Base-by-base conservation (phyloP, 30 jellyfish, hydroid and myxozoan species). In the Pseudorhiza aurosa region DNA sequence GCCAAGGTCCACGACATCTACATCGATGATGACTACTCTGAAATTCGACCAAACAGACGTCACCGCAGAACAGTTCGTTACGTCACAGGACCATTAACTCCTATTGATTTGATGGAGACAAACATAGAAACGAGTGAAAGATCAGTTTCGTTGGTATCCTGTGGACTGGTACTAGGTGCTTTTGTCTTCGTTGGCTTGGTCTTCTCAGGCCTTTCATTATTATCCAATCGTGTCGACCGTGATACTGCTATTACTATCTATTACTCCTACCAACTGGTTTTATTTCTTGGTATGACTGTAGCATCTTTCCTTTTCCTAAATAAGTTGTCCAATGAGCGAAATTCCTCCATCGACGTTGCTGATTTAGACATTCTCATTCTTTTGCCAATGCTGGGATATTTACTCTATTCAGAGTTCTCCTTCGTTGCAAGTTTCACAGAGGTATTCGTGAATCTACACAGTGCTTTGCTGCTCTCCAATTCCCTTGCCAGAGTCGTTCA, bases 11-110 rank as follows among this genome's bases (percentile, higher is more conserved):
- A 82, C 30, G 94, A 82, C 43, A 82, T 82, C 15, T 82, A 82
- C 63, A 82, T 82, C 19, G 94, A 82, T 45, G 94, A 82, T 57
- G 94, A 82, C 46, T 82, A 82, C 40, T 49, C 67, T 50, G 94
- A 82, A 35, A 40, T 71, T 58, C 51, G 87, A 32, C 32, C 87
- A 17, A 12, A 44, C 17, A 69, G 58, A 31, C 77, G 46, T 27
- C 37, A 12, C 17, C 57, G 72, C 22, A n/a, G n/a, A n/a, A 80
- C 91, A 18, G 57, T 43, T 15, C 83, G 91, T 9, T 80, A 64
- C 39, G 72, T 80, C 31, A 36, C 83, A 0, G 91, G 84, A 8
- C 80, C 74, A 10, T 46, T 70, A 2, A 35, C 84, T 2, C 77
- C 49, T 8, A 45, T 72, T 9, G 91, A 80, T 18, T 40, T 55